A percentile compares a stretch with the other conserved stretches of the same genome.
phyloP scores from a whole-genome alignment of 1,140 invertebrate species.

The Gonioctena quinquepunctata region DNA sequence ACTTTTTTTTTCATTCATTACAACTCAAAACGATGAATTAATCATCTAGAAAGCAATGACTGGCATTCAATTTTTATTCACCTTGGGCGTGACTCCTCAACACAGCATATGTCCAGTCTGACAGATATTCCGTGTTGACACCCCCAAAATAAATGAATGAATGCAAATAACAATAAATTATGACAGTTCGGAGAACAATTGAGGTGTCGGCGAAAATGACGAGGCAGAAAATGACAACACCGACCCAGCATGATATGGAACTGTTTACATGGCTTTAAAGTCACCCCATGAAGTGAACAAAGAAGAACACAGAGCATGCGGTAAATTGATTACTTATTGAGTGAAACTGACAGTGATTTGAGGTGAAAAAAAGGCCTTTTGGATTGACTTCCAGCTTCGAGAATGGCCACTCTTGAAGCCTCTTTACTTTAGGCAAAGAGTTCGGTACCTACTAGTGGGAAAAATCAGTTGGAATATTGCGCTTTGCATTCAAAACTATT shows the following conservation, averaged over 20 bases:
- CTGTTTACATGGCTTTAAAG: background rate
- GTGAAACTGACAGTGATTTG: background rate
- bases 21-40: background rate
- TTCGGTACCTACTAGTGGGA: too few relatives aligned
- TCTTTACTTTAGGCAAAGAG: too few relatives aligned
- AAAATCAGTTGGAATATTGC: too few relatives aligned
- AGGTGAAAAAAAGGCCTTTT: too few relatives aligned
- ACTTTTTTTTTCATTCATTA: constrained; percentile 15
- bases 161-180: constrained; percentile 20
- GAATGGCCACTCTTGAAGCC: too few relatives aligned
- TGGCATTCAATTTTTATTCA: background rate
- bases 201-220: constrained; percentile 19
- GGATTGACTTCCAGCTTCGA: too few relatives aligned
- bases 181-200: constrained; percentile 19
- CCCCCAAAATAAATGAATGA: constrained; percentile 19
- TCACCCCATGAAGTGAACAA: constrained; percentile 2
- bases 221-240: constrained; percentile 9
- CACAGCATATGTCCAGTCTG: background rate
- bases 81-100: background rate
- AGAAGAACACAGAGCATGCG: background rate
- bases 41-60: background rate
- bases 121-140: constrained; percentile 13
- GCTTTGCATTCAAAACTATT: too few relatives aligned
- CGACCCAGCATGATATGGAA: background rate
- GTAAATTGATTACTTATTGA: background rate